These are phyloP conservation scores for Limosa lapponica DNA, from an alignment of 2,797 vertebrate genomes.

Conservation along the genomic window DNA sequence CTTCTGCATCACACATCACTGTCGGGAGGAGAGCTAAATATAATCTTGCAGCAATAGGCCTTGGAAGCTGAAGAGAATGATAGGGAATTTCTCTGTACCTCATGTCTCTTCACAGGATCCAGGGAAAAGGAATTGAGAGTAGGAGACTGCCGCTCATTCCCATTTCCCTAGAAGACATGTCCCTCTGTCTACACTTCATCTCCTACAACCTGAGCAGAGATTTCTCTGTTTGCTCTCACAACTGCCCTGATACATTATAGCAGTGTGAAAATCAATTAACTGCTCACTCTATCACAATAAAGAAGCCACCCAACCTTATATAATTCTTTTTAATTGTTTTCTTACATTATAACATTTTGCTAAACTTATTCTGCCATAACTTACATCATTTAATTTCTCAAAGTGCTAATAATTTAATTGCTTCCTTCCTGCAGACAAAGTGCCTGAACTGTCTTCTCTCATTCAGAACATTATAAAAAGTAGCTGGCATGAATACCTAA, in stretches of 20 bases:
- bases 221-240: constrained; percentile 29
- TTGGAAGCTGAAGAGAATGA: background rate
- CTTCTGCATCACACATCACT: background rate
- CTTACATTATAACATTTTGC: constrained; percentile 78
- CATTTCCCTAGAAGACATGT: background rate
- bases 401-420: constrained; percentile 84
- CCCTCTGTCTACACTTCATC: background rate
- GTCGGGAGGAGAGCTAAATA: rapidly evolving
- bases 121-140: background rate
- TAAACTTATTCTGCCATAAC: constrained; percentile 79
- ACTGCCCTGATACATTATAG: constrained; percentile 63
- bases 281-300: constrained; percentile 77
- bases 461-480: constrained; percentile 65
- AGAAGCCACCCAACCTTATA: constrained; percentile 74
- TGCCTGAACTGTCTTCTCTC: constrained; percentile 60
- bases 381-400: constrained; percentile 82
- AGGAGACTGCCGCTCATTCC: background rate
- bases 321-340: constrained; percentile 86
- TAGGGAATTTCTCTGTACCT: background rate
- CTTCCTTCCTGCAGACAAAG: constrained; percentile 83
- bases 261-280: constrained; percentile 80
- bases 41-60: background rate
- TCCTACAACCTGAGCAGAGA: constrained; percentile 19
- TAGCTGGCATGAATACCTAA: constrained; percentile 73
- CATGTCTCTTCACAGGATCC: background rate